Conservation (phyloP, 2,797 vertebrate genomes). For the Adelosebastes latens region DNA sequence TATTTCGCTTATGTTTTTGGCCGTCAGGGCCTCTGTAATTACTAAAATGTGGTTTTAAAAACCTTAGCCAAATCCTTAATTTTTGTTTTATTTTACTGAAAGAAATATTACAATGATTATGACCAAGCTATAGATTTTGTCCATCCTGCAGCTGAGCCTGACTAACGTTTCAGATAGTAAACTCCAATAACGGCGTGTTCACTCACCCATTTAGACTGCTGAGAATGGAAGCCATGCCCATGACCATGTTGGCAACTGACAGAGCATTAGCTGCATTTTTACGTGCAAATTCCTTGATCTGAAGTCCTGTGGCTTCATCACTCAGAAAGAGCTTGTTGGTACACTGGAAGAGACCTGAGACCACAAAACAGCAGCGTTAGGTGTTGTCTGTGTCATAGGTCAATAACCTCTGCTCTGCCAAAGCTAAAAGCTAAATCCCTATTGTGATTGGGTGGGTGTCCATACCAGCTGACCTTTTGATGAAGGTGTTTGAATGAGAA, state of each 20-base stretch:
- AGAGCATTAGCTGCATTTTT: constrained; percentile 90
- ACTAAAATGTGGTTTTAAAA: background rate
- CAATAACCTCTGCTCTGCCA: constrained; percentile 28
- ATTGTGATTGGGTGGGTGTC: constrained; percentile 10
- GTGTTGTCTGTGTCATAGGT: constrained; percentile 15
- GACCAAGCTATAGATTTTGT: background rate
- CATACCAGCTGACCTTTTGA: constrained; percentile 28
- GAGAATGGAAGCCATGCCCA: constrained; percentile 92
- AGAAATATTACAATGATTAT: background rate
- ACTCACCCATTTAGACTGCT: constrained; percentile 91
- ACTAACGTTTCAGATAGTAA: background rate
- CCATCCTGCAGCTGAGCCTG: background rate
- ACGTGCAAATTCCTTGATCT: constrained; percentile 86
- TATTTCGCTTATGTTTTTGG: background rate
- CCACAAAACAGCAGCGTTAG: constrained; percentile 64
- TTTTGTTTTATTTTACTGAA: background rate
- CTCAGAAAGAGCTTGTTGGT: constrained; percentile 84
- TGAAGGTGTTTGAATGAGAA: constrained; percentile 16
- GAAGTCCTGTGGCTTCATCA: constrained; percentile 64
- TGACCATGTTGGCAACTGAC: constrained; percentile 90
- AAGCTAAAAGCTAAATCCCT: constrained; percentile 26
- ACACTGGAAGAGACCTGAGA: constrained; percentile 85
- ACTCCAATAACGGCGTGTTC: background rate
- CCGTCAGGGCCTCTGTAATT: background rate
- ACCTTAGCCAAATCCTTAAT: background rate